phyloP scores from a whole-genome alignment of 1,140 invertebrate species.

The Drosophila ohnishii region DNA sequence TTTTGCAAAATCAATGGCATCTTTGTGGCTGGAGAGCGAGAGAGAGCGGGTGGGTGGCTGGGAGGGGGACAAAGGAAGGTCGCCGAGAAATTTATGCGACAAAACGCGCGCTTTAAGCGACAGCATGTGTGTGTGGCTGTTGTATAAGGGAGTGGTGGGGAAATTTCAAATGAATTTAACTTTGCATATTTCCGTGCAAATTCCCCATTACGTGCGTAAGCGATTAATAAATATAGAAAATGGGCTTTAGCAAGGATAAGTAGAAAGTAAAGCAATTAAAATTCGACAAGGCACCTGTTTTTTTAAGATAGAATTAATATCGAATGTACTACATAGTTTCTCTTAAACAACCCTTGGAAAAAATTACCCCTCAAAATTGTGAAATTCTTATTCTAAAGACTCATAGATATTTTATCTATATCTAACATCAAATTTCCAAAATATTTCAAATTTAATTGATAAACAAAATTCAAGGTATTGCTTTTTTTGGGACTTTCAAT shows the following conservation, averaged over 20 bases:
- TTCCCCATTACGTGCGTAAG: background rate
- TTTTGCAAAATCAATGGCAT: constrained; percentile 39
- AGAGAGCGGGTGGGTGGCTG: background rate
- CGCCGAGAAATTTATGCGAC: constrained; percentile 43
- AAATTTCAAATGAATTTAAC: constrained; percentile 15
- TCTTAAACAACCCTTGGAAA: background rate
- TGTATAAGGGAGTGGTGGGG: constrained; percentile 3
- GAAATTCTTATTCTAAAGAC: background rate
- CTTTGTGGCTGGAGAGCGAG: constrained; percentile 1
- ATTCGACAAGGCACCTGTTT: background rate
- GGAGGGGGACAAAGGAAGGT: constrained; percentile 44
- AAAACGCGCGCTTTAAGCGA: constrained; percentile 31
- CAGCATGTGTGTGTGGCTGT: background rate
- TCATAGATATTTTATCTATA: background rate
- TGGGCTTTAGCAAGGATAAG: background rate
- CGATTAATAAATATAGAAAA: background rate
- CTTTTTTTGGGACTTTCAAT: too few relatives aligned
- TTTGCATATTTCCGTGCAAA: constrained; percentile 22
- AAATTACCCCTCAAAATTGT: background rate
- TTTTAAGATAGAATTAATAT: background rate
- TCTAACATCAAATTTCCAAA: too few relatives aligned
- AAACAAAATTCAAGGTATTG: too few relatives aligned
- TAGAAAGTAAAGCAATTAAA: background rate
- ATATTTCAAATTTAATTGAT: too few relatives aligned
- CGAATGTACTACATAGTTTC: background rate